phyloP scores from a whole-genome alignment of 2,113 vertebrate species.

The Hippopotamus amphibius region DNA sequence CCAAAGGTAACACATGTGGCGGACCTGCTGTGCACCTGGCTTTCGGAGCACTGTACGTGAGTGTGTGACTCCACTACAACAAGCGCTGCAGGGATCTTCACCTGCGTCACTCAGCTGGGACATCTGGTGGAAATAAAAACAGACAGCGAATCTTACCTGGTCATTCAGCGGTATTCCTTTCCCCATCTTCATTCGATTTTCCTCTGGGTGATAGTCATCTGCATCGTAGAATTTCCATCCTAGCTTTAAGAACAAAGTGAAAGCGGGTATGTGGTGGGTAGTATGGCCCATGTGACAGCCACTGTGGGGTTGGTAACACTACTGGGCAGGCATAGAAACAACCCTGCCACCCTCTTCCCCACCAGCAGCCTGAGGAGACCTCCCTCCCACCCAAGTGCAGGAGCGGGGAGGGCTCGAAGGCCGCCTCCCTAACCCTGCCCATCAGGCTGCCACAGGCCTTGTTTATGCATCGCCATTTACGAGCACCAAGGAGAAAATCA shows the following conservation, averaged over 20 bases:
- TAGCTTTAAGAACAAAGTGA: slow-evolving; percentile 85
- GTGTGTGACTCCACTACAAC: background rate
- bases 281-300: background rate
- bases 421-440: background rate
- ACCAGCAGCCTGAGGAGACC: fast-evolving
- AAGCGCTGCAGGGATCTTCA: background rate
- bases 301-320: fast-evolving
- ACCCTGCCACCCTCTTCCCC: background rate
- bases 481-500: background rate
- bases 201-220: slow-evolving; percentile 92
- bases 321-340: background rate
- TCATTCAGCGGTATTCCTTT: slow-evolving; percentile 91
- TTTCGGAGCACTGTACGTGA: fast-evolving
- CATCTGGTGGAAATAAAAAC: background rate
- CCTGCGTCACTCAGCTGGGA: background rate
- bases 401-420: background rate
- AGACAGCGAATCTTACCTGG: slow-evolving; percentile 85
- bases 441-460: background rate
- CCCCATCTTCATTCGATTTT: slow-evolving; percentile 92
- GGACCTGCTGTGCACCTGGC: background rate
- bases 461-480: background rate
- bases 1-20: background rate
- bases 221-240: slow-evolving; percentile 94
- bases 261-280: background rate
- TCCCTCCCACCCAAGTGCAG: background rate